Percentiles rank a stretch among this genome's conserved stretches.
phyloP scores from a whole-genome alignment of 1,140 invertebrate genomes.

The Drosophila nigromelanica region DNA sequence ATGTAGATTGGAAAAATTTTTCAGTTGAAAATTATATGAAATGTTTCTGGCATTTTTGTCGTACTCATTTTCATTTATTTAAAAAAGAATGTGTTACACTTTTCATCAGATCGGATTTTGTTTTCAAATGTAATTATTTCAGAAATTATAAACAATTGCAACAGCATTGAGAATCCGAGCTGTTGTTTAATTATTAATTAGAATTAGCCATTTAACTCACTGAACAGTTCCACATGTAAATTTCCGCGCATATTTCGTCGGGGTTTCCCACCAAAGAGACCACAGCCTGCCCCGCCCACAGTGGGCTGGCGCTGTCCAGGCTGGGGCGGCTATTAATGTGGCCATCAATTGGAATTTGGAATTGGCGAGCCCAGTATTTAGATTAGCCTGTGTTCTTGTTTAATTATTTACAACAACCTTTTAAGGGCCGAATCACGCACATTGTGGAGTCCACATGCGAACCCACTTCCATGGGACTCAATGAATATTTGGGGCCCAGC shows the following conservation, averaged over 20 bases:
- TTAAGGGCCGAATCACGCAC: conserved; percentile 30
- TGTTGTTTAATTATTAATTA: too few species aligned
- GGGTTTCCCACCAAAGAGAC: conserved; percentile 13
- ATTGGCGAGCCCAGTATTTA: conserved; percentile 8
- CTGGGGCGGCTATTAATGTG: conserved; percentile 59
- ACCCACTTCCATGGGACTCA: conserved; percentile 8
- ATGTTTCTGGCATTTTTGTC: too few species aligned
- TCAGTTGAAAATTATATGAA: too few species aligned
- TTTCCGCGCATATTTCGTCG: conserved; percentile 48
- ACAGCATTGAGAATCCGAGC: not conserved
- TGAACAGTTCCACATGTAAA: conserved; percentile 34
- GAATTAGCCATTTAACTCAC: not conserved
- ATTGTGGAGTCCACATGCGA: not conserved
- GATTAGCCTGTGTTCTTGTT: conserved; percentile 34
- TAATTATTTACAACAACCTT: conserved; percentile 64
- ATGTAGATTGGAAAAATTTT: too few species aligned
- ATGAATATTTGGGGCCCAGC: conserved; percentile 7
- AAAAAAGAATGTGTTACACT: too few species aligned
- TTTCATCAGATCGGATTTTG: too few species aligned
- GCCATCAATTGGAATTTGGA: conserved; percentile 62
- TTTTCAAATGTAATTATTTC: too few species aligned
- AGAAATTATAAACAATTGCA: not conserved
- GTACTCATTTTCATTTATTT: too few species aligned
- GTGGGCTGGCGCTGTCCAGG: conserved; percentile 15
- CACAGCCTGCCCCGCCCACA: conserved; percentile 23